These are phyloP conservation scores for Actinernus sp. DNA, from an alignment of 92 coral and sea anemone species.

Conservation along the genomic window DNA sequence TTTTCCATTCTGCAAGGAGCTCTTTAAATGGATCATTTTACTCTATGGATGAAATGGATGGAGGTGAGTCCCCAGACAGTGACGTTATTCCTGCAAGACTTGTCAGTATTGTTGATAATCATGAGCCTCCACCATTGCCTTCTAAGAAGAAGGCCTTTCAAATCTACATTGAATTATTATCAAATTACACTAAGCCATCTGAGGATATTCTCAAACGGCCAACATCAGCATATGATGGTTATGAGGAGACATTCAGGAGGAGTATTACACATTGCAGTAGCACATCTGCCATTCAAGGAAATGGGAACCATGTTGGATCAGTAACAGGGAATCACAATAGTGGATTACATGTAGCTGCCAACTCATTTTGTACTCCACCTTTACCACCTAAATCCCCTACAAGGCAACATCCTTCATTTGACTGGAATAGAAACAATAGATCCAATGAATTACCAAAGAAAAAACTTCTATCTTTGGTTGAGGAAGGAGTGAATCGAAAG, in stretches of 20 bases:
- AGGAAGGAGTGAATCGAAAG: slow-evolving; percentile 55
- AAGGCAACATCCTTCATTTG: slow-evolving; percentile 45
- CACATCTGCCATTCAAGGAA: slow-evolving; percentile 18
- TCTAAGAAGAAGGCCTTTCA: slow-evolving; percentile 81
- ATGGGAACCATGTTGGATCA: slow-evolving; percentile 9
- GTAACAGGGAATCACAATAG: neutral
- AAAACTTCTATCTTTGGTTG: slow-evolving; percentile 75
- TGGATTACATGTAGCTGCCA: slow-evolving; percentile 1
- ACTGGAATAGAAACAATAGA: slow-evolving; percentile 77
- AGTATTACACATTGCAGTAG: slow-evolving; percentile 57
- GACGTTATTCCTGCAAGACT: slow-evolving; percentile 82
- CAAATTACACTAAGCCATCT: slow-evolving; percentile 85
- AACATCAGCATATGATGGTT: slow-evolving; percentile 88
- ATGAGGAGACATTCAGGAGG: slow-evolving; percentile 74
- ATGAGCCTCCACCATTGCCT: slow-evolving; percentile 52
- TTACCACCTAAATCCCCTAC: slow-evolving; percentile 62
- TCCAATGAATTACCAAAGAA: slow-evolving; percentile 65
- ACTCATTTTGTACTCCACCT: slow-evolving; percentile 29
- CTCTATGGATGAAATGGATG: slow-evolving; percentile 81
- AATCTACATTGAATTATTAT: slow-evolving; percentile 93
- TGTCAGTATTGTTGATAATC: slow-evolving; percentile 74
- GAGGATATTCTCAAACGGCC: slow-evolving; percentile 90
- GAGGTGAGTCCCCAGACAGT: slow-evolving; percentile 32
- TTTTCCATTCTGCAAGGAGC: slow-evolving; percentile 72
- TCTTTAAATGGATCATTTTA: slow-evolving; percentile 73